phyloP scores from a whole-genome alignment of 2,888 invertebrate species.

The Oscheius sp. region DNA sequence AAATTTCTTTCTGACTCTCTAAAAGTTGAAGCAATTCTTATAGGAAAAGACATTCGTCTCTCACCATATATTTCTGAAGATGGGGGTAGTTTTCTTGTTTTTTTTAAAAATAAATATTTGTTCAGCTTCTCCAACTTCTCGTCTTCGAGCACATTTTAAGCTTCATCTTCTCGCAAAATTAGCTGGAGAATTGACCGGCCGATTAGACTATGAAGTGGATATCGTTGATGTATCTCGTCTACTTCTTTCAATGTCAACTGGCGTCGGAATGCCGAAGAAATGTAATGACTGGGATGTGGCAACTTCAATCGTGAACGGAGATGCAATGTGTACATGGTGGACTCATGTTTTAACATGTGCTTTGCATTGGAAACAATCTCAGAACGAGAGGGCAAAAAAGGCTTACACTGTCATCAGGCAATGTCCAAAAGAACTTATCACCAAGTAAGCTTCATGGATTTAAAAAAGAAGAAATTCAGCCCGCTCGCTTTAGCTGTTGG shows the following conservation, averaged over 20 bases:
- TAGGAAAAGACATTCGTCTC: slow-evolving; percentile 1
- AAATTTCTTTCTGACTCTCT: slow-evolving; percentile 51
- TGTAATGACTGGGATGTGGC: slow-evolving; percentile 30
- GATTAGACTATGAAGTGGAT: slow-evolving; percentile 38
- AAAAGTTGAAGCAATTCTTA: slow-evolving; percentile 33
- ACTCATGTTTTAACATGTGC: slow-evolving; percentile 67
- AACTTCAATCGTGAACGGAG: slow-evolving; percentile 47
- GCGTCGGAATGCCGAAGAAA: slow-evolving; percentile 33
- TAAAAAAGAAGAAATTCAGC: slow-evolving; percentile 46
- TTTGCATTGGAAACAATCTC: slow-evolving; percentile 54
- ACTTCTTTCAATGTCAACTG: slow-evolving; percentile 56
- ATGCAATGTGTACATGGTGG: slow-evolving; percentile 69
- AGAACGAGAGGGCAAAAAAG: slow-evolving; percentile 55
- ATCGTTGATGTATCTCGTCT: slow-evolving; percentile 63
- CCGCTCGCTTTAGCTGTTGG: slow-evolving; percentile 67
- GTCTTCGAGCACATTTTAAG: slow-evolving; percentile 60
- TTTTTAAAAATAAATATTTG: background rate
- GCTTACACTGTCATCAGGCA: slow-evolving; percentile 65
- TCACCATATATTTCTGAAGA: slow-evolving; percentile 12
- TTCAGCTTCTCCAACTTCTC: slow-evolving; percentile 58
- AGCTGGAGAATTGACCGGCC: slow-evolving; percentile 52
- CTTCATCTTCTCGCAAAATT: slow-evolving; percentile 58
- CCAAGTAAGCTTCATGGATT: slow-evolving; percentile 48
- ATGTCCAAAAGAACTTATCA: slow-evolving; percentile 57
- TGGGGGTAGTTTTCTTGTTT: background rate